phyloP scores from a whole-genome alignment of 2,113 vertebrate species.

The Callionymus lyra region DNA sequence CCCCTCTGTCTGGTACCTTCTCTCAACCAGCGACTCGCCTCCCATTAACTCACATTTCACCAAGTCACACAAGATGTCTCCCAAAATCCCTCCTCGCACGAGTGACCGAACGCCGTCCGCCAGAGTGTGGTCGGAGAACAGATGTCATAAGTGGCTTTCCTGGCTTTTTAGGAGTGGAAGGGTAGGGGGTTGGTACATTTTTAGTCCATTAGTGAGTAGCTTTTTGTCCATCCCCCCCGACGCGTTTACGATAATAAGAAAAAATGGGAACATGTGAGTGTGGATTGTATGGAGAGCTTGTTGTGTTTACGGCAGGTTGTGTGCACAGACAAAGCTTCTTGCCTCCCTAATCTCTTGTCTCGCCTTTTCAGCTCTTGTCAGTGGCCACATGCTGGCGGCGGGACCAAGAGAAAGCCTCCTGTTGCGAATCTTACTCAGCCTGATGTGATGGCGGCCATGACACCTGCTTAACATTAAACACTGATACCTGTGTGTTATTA shows the following conservation, averaged over 20 bases:
- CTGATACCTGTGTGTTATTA: constrained; percentile 65
- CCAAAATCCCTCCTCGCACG: constrained; percentile 41
- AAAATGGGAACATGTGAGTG: constrained; percentile 55
- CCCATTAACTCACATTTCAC: constrained; percentile 70
- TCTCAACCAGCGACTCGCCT: constrained; percentile 43
- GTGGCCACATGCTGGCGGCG: constrained; percentile 66
- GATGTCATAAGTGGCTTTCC: constrained; percentile 44
- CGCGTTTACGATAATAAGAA: constrained; percentile 56
- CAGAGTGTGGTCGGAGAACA: constrained; percentile 28
- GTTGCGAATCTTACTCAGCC: constrained; percentile 78
- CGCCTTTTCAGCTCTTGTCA: constrained; percentile 69
- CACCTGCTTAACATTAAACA: constrained; percentile 75
- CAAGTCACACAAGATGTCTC: constrained; percentile 51
- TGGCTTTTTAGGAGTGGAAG: constrained; percentile 36
- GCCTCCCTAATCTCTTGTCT: constrained; percentile 70
- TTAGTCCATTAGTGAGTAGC: constrained; percentile 64
- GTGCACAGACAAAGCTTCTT: constrained; percentile 52
- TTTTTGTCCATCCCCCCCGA: constrained; percentile 36
- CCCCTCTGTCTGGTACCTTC: constrained; percentile 46
- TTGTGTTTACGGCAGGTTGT: constrained; percentile 26
- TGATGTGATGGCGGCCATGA: constrained; percentile 67
- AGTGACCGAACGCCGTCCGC: constrained; percentile 49
- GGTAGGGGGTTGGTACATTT: constrained; percentile 40
- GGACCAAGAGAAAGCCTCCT: constrained; percentile 72
- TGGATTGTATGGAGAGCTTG: constrained; percentile 23